A percentile compares a stretch with the other conserved stretches of the same genome.
Evolutionary conservation across 2,797 vertebrate species (phyloP).

Genomic region (Sebastiscus albofasciatus): DNA sequence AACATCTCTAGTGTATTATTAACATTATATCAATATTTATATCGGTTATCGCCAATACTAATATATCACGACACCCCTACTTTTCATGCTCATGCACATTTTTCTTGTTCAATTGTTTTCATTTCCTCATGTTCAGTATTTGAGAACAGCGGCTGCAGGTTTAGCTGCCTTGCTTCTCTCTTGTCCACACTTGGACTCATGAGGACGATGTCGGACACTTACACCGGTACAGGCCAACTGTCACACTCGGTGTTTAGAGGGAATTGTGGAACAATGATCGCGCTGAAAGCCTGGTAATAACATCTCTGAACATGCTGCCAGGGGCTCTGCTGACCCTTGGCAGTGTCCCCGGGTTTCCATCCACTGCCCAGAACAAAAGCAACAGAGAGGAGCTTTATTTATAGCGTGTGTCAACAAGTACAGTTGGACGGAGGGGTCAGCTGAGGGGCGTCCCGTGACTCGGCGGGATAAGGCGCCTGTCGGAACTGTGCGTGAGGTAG

Average conservation of each 20-base stretch:
- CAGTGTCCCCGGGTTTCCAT: constrained; percentile 49
- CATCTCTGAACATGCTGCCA: constrained; percentile 45
- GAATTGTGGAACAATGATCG: constrained; percentile 24
- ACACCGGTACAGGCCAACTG: background rate
- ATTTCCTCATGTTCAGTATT: background rate
- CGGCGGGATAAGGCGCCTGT: background rate
- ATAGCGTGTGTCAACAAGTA: constrained; percentile 47
- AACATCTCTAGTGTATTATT: rapidly evolving
- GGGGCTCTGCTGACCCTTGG: constrained; percentile 57
- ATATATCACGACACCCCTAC: rapidly evolving
- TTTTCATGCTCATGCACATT: too few relatives aligned
- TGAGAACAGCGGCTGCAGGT: background rate
- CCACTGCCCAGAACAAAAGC: constrained; percentile 49
- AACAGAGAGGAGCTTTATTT: constrained; percentile 50
- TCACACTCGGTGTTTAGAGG: constrained; percentile 31
- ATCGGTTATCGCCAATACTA: too few relatives aligned
- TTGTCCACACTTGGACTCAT: constrained; percentile 3
- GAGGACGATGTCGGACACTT: constrained; percentile 26
- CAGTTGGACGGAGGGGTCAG: constrained; percentile 20
- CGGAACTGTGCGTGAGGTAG: background rate
- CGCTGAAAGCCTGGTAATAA: constrained; percentile 40
- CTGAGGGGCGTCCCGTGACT: constrained; percentile 4
- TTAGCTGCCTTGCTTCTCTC: background rate
- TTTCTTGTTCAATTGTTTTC: background rate
- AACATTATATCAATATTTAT: rapidly evolving